These are phyloP conservation scores for Anthrax anthrax DNA, from an alignment of 2,888 invertebrate genomes.

Conservation along the genomic window DNA sequence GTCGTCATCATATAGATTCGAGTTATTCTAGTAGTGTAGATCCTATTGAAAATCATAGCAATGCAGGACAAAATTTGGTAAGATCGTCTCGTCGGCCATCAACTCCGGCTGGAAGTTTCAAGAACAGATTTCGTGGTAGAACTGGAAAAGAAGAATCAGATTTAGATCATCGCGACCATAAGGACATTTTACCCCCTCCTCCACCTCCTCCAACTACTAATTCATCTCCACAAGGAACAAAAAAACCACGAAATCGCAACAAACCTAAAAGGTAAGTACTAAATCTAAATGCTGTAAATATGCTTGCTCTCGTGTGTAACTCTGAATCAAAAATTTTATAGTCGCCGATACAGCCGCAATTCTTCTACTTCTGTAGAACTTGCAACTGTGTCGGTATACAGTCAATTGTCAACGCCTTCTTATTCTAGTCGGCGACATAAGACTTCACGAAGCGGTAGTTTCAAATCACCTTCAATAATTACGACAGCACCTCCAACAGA, in stretches of 20 bases:
- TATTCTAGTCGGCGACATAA: constrained; percentile 41
- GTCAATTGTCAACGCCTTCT: constrained; percentile 34
- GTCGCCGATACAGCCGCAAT: constrained; percentile 13
- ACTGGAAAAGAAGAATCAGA: constrained; percentile 34
- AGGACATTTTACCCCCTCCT: neutral
- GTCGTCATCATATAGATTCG: constrained; percentile 39
- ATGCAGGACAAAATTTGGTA: constrained; percentile 34
- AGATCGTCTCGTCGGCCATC: constrained; percentile 40
- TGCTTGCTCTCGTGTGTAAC: neutral
- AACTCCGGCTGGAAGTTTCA: constrained; percentile 37
- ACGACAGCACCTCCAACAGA: constrained; percentile 16
- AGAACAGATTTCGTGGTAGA: constrained; percentile 40
- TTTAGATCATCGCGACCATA: constrained; percentile 8
- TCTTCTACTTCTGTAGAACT: constrained; percentile 39
- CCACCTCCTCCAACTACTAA: constrained; percentile 5
- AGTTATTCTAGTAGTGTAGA: constrained; percentile 47
- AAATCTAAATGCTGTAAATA: constrained; percentile 2
- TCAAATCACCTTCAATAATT: constrained; percentile 24
- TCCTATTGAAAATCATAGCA: constrained; percentile 41
- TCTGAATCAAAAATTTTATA: constrained; percentile 10
- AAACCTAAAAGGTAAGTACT: constrained; percentile 15
- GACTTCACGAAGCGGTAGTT: constrained; percentile 22
- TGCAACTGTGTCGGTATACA: constrained; percentile 52
- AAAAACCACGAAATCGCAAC: constrained; percentile 9
- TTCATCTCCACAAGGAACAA: constrained; percentile 4